Evolutionary conservation across 2,888 invertebrate species (phyloP).

Genomic region (Poecilus cupreus): DNA sequence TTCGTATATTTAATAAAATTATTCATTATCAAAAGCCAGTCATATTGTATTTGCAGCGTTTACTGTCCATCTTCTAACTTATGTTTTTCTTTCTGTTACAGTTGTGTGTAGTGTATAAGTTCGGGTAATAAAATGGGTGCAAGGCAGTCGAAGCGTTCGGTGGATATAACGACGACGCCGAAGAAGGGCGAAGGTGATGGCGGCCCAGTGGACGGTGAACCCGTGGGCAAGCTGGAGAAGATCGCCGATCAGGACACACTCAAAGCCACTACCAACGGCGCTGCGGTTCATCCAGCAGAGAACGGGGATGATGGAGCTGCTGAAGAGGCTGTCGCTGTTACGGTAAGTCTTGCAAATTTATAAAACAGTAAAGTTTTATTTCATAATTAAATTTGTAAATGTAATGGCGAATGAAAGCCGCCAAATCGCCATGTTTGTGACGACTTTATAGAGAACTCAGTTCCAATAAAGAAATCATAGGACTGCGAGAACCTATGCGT

Average conservation of each 20-base stretch:
- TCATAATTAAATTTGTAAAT: too few species aligned
- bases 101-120: constrained; percentile 15
- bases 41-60: too few species aligned
- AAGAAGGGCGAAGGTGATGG: constrained; percentile 73
- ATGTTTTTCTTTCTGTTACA: neutral
- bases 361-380: too few species aligned
- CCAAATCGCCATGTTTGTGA: too few species aligned
- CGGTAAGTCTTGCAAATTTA: neutral
- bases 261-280: constrained; percentile 85
- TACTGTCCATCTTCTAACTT: too few species aligned
- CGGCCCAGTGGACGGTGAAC: constrained; percentile 76
- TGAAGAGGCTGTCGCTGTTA: constrained; percentile 31
- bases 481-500: too few species aligned
- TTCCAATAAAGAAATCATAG: too few species aligned
- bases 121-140: constrained; percentile 84
- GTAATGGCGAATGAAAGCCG: too few species aligned
- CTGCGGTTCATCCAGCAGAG: constrained; percentile 74
- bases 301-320: constrained; percentile 44
- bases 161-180: constrained; percentile 86
- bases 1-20: too few species aligned
- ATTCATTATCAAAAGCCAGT: too few species aligned
- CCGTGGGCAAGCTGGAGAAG: constrained; percentile 80
- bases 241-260: constrained; percentile 84
- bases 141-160: constrained; percentile 90
- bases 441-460: too few species aligned